A percentile compares a stretch with the other conserved stretches of the same genome.
Conservation (phyloP, 1,140 invertebrate genomes). For the Bathynomus jamesi region DNA sequence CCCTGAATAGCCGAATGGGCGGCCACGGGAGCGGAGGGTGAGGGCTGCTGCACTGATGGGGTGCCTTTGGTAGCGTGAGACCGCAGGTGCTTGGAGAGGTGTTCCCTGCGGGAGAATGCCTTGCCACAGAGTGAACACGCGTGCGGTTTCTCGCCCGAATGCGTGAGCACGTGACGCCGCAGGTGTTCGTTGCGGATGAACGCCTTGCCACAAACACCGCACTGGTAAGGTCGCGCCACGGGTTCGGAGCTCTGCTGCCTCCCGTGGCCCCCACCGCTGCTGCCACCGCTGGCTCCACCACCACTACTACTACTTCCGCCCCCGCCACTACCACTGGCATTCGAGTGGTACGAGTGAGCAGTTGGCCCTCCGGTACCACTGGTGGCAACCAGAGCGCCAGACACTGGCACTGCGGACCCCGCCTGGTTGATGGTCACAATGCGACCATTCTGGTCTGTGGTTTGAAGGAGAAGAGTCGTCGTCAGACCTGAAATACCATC, state of each 20-base stretch:
- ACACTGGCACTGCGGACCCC: slow-evolving; percentile 8
- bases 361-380: slow-evolving; percentile 11
- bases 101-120: slow-evolving; percentile 37
- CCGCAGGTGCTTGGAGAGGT: slow-evolving; percentile 36
- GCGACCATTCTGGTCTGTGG: slow-evolving; percentile 31
- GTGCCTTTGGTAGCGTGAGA: slow-evolving; percentile 27
- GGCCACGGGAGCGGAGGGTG: not conserved
- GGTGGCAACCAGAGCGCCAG: slow-evolving; percentile 22
- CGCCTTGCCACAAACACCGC: slow-evolving; percentile 67
- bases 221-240: slow-evolving; percentile 36
- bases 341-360: not conserved
- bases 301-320: not conserved
- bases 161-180: slow-evolving; percentile 35
- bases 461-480: slow-evolving; percentile 32
- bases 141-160: slow-evolving; percentile 61
- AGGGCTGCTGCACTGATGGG: slow-evolving; percentile 7
- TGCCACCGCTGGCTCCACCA: not conserved
- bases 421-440: slow-evolving; percentile 33
- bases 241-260: slow-evolving; percentile 25
- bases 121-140: slow-evolving; percentile 60
- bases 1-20: not conserved
- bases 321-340: not conserved
- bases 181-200: slow-evolving; percentile 54
- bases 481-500: slow-evolving; percentile 26
- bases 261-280: not conserved